Conservation (phyloP, 2,113 vertebrate genomes). For the Tylochromis polylepis region DNA sequence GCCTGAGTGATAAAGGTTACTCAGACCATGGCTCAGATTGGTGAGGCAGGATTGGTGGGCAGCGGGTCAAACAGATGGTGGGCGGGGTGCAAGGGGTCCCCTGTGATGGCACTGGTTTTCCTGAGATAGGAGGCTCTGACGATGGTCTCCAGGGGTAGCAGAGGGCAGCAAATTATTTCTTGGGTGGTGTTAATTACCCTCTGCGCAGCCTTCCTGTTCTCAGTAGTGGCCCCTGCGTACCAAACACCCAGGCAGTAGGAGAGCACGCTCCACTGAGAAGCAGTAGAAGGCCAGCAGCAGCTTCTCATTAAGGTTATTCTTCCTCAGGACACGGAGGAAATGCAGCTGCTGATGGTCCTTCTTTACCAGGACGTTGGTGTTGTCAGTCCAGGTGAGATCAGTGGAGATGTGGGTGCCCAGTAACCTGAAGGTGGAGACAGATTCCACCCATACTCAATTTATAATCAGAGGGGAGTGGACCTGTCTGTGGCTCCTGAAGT, state of each 20-base stretch:
- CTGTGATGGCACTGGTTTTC: not conserved
- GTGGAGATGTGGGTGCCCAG: not conserved
- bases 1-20: not conserved
- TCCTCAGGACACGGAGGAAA: not conserved
- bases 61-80: not conserved
- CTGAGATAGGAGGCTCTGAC: not conserved
- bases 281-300: not conserved
- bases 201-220: not conserved
- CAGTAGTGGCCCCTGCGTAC: not conserved
- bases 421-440: not conserved
- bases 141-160: not conserved
- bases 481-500: not conserved
- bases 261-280: not conserved
- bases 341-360: not conserved
- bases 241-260: not conserved
- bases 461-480: not conserved
- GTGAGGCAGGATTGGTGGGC: not conserved
- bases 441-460: not conserved
- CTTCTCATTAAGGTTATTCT: not conserved
- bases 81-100: not conserved
- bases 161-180: not conserved
- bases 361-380: not conserved
- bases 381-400: not conserved
- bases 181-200: not conserved
- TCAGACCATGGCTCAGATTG: not conserved